These are phyloP conservation scores for Oryctolagus cuniculus DNA, from an alignment of 2,113 vertebrate genomes.

Conservation along the genomic window mOryCun1.1 NC_091433.1:190623501-190624000, in stretches of 20 bases:
- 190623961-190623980: background rate
- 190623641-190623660: background rate
- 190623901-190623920: fast-evolving
- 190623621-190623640: background rate
- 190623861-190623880: too few relatives aligned
- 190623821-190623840: background rate
- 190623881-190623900: too few relatives aligned
- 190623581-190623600: fast-evolving
- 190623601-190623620: background rate
- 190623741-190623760: background rate
- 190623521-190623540: fast-evolving
- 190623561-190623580: fast-evolving
- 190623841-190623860: background rate
- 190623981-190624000: too few relatives aligned
- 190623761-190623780: background rate
- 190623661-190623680: background rate
- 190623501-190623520: background rate
- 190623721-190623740: background rate
- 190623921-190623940: background rate
- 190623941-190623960: background rate
- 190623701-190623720: background rate
- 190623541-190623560: background rate
- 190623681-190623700: background rate
- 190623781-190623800: background rate
- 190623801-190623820: too few relatives aligned